These are phyloP conservation scores for Acrocephalus arundinaceus DNA, from an alignment of 2,113 vertebrate genomes.

Conservation along the genomic window DNA sequence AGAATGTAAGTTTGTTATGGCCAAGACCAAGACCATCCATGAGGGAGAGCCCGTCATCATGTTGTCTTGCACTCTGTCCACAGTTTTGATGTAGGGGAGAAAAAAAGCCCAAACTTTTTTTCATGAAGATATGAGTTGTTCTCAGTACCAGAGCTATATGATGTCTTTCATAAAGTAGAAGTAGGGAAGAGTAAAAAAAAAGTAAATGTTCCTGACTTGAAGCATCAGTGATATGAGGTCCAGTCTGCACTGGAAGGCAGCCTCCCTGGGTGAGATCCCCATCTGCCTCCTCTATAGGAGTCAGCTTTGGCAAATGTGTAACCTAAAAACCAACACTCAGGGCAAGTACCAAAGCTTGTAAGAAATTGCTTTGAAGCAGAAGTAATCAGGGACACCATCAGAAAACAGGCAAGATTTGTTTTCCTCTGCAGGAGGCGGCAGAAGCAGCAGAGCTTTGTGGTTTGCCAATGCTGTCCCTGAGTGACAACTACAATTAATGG, in stretches of 20 bases:
- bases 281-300: background rate
- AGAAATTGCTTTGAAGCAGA: background rate
- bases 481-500: background rate
- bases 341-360: background rate
- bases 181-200: background rate
- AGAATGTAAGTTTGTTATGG: background rate
- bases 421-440: background rate
- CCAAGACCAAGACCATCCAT: rapidly evolving
- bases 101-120: rapidly evolving
- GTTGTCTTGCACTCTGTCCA: background rate
- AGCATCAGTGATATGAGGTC: background rate
- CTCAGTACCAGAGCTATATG: background rate
- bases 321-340: background rate
- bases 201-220: background rate
- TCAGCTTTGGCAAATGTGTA: background rate
- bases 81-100: background rate
- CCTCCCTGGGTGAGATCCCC: background rate
- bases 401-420: background rate
- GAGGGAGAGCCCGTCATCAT: background rate
- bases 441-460: background rate
- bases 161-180: background rate
- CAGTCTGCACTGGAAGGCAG: background rate
- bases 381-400: background rate
- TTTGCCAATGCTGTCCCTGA: background rate
- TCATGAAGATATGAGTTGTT: background rate